Base-by-base conservation (phyloP, 2,888 invertebrate species). In the Chloromyia formosa region DNA sequence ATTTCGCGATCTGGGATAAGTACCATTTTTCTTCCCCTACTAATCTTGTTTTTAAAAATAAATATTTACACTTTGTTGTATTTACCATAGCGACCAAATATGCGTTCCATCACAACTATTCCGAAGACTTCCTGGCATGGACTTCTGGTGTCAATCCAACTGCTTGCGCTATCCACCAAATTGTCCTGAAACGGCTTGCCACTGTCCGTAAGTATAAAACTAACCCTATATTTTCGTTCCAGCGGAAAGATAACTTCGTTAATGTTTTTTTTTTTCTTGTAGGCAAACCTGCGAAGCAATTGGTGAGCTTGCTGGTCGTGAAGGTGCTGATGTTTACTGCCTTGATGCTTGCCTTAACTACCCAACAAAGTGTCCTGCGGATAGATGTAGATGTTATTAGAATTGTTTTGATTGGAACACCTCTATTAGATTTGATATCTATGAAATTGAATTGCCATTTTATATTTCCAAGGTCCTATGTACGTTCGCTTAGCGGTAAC, bases 141-240 rank as follows among this genome's bases (percentile, higher is more conserved):
- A 88, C 80, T 88, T 88, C 76, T 95, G 95, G 95, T 95, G 95
- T 82, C 92, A 94, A 84, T 89, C 88, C 45, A 95, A 95, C 85
- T 96, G 95, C 79, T 86, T 95, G 78, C 90, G 93, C 75, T 94
- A 94, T 84, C 95, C 95, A 0, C 94, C 95, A 1, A 92, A 94
- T 83, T 95, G 95, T 82, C 95, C 95, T 0, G 87, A 89, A 64
- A 86, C 88, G 0, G 87, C 93, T 71, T 95, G 95, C 80, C 86
- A 88, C 77, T 95, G 95, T 83, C 94, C 94, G 94, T 95, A 87
- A 92, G 94, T 92, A 79, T 49, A 27, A 20, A 35, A 35, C 2
- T 35, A 35, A 35, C 7, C 27, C 27, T n/a, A n/a, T n/a, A 7
- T 14, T 73, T 27, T 20, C 5, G 20, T n/a, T 3, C 12, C 10